Conservation (phyloP, 2,888 invertebrate genomes). For the Carterocephalus palaemon region DNA sequence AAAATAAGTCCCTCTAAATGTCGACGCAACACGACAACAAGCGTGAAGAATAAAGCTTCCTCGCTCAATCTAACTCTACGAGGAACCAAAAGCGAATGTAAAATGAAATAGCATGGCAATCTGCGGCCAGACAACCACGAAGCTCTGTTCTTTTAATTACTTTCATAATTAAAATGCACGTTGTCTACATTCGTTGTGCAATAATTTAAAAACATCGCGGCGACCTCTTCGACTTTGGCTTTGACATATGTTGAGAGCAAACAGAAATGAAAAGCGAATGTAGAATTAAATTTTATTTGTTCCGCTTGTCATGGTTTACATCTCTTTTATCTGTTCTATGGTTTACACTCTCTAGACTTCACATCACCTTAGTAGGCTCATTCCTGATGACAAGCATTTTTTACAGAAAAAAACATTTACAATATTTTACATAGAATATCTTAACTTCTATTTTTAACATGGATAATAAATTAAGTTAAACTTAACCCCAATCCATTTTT, state of each 20-base stretch:
- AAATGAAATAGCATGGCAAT: conserved; percentile 45
- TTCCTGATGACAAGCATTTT: too few species aligned
- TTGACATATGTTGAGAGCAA: conserved; percentile 13
- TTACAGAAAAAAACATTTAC: too few species aligned
- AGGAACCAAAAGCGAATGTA: conserved; percentile 6
- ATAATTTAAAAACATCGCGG: conserved; percentile 17
- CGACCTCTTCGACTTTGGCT: conserved; percentile 10
- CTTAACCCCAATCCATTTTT: too few species aligned
- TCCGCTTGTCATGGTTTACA: not conserved
- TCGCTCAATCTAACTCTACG: conserved; percentile 1
- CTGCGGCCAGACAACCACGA: conserved; percentile 34
- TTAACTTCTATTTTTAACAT: too few species aligned
- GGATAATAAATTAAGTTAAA: too few species aligned
- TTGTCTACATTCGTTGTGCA: conserved; percentile 21
- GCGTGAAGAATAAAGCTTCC: too few species aligned
- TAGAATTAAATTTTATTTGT: not conserved
- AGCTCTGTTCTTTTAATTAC: conserved; percentile 37
- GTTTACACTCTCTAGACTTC: too few species aligned
- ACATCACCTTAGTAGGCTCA: too few species aligned
- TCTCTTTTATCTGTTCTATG: too few species aligned
- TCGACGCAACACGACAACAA: too few species aligned
- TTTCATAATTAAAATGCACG: conserved; percentile 40
- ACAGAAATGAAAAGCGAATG: conserved; percentile 1
- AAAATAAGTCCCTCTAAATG: too few species aligned
- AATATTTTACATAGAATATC: too few species aligned